A percentile compares a stretch with the other conserved stretches of the same genome.
Conservation (phyloP, 2,113 vertebrate genomes). For the Zapus hudsonius region DNA sequence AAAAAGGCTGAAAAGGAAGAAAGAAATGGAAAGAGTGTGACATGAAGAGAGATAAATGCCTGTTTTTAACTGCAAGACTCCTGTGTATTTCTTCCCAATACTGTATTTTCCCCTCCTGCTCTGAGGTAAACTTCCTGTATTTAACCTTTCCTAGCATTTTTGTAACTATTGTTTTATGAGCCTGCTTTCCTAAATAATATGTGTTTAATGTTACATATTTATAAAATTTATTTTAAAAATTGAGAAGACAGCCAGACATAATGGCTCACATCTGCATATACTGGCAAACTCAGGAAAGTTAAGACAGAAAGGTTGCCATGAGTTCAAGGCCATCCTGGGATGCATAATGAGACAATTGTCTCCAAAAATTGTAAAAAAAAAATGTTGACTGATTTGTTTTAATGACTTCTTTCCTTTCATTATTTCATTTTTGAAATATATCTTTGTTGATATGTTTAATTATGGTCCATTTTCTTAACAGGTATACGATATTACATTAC, state of each 20-base stretch:
- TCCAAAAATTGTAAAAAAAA: no score
- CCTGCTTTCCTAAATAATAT: neutral
- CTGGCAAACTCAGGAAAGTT: no score
- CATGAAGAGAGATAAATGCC: no score
- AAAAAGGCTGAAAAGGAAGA: neutral
- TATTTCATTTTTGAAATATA: neutral
- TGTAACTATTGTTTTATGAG: neutral
- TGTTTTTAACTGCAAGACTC: neutral
- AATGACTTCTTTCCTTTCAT: neutral
- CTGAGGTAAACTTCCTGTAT: neutral
- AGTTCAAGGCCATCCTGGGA: neutral
- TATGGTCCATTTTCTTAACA: neutral
- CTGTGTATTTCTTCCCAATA: neutral
- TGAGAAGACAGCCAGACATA: neutral
- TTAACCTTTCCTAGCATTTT: neutral
- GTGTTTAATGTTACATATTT: neutral
- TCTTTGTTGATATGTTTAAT: neutral
- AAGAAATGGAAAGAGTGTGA: neutral
- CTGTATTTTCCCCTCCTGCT: neutral
- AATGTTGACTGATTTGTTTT: neutral
- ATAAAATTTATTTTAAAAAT: conserved; percentile 22
- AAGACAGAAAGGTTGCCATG: neutral
- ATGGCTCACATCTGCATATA: neutral
- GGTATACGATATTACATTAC: neutral
- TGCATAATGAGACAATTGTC: neutral